Evolutionary conservation across 2,113 vertebrate genomes (phyloP).

Genomic region (Hypomesus transpacificus): DNA sequence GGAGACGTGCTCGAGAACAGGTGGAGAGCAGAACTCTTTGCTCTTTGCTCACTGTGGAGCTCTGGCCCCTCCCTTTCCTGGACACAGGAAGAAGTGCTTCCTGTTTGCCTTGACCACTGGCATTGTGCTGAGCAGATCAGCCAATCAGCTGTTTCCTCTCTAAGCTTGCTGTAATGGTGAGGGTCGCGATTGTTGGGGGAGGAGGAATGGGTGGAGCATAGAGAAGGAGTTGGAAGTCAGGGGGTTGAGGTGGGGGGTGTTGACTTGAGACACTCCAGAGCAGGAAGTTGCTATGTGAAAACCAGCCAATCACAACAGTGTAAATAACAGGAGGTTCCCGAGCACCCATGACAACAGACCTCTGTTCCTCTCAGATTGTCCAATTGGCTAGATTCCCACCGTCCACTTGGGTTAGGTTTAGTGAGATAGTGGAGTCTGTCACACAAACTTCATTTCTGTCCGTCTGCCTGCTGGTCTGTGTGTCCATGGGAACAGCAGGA

Average conservation of each 20-base stretch:
- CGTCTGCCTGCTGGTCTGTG: no score
- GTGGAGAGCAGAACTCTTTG: conserved; percentile 36
- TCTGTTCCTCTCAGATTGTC: no score
- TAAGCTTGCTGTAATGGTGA: not conserved
- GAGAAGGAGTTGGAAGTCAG: not conserved
- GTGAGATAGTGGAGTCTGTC: no score
- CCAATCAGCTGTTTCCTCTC: conserved; percentile 60
- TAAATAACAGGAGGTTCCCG: conserved; percentile 12
- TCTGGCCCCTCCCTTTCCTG: conserved; percentile 54
- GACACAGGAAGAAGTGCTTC: conserved; percentile 70
- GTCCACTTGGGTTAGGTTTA: no score
- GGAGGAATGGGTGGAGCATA: not conserved
- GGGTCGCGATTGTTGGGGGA: not conserved
- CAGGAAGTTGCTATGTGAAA: conserved; percentile 5
- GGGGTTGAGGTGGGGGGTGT: not conserved
- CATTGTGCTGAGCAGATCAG: conserved; percentile 52
- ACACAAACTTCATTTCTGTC: no score
- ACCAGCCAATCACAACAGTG: not conserved
- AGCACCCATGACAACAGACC: conserved; percentile 11
- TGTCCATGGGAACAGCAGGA: no score
- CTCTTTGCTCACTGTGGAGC: conserved; percentile 72
- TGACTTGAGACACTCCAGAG: not conserved
- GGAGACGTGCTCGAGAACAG: conserved; percentile 14
- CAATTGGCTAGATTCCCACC: no score
- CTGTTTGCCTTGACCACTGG: conserved; percentile 66